Percentiles rank a stretch among this genome's conserved stretches.
Evolutionary conservation across 2,797 vertebrate species (phyloP).

Genomic region (Vipera latastei): DNA sequence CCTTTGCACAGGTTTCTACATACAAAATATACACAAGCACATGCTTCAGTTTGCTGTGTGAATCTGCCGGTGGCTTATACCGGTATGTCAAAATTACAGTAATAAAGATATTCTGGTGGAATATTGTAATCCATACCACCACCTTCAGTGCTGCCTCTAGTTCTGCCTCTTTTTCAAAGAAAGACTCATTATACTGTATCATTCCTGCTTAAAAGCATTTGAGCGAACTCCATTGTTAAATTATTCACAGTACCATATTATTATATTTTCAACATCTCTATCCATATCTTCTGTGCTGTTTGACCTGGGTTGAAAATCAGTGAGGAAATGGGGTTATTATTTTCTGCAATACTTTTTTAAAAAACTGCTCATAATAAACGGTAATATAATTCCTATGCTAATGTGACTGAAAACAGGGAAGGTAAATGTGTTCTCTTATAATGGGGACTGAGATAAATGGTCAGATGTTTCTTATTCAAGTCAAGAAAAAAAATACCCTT

Average conservation of each 20-base stretch:
- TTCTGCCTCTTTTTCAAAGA: background rate
- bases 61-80: no score
- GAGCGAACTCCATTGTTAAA: no score
- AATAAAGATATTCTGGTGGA: background rate
- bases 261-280: background rate
- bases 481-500: constrained; percentile 20
- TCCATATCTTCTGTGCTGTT: background rate
- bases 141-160: background rate
- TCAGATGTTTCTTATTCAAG: constrained; percentile 49
- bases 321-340: background rate
- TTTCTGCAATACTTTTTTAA: background rate
- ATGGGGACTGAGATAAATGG: constrained; percentile 32
- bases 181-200: background rate
- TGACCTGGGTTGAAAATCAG: background rate
- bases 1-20: background rate
- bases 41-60: background rate
- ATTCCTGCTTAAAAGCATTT: background rate
- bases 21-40: background rate
- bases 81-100: background rate
- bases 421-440: constrained; percentile 36
- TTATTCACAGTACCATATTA: background rate
- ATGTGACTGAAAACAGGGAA: constrained; percentile 10
- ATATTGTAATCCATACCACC: background rate
- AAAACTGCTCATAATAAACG: background rate
- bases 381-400: background rate